phyloP scores from a whole-genome alignment of 2,113 vertebrate species.

The Echinops telfairi region DNA sequence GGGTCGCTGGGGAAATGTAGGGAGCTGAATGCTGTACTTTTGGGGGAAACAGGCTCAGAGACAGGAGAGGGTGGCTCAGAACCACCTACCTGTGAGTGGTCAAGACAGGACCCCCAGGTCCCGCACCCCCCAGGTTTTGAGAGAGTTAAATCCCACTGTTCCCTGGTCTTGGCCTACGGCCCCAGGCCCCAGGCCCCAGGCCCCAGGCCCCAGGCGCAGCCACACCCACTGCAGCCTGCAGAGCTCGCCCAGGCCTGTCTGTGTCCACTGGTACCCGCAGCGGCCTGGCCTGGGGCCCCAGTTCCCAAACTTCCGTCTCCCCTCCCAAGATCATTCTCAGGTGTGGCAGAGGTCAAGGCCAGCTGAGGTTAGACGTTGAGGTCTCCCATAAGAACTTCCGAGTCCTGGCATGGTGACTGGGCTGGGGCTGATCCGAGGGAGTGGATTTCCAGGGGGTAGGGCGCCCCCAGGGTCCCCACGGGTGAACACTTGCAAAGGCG shows the following conservation, averaged over 20 bases:
- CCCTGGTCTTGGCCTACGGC: too few relatives aligned
- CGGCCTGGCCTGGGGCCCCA: neutral
- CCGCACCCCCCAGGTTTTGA: neutral
- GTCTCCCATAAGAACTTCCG: neutral
- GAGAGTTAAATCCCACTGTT: neutral
- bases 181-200: too few relatives aligned
- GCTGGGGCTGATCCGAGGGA: neutral
- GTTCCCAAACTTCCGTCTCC: neutral
- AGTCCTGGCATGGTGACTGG: neutral
- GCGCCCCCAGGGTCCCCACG: neutral
- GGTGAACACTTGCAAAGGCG: neutral
- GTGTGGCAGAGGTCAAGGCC: neutral
- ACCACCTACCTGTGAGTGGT: neutral
- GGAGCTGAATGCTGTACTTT: neutral
- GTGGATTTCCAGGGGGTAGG: neutral
- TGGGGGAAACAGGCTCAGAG: constrained; percentile 12
- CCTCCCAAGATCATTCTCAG: constrained; percentile 70
- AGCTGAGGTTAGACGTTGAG: neutral
- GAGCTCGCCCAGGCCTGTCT: rapidly evolving
- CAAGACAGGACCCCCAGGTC: neutral
- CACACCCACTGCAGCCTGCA: neutral
- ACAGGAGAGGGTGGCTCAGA: constrained; percentile 14
- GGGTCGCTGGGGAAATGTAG: neutral
- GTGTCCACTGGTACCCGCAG: constrained; percentile 56
- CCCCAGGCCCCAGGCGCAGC: neutral